Evolutionary conservation across 2,113 vertebrate genomes (phyloP).

Genomic region (Oreochromis aureus): DNA sequence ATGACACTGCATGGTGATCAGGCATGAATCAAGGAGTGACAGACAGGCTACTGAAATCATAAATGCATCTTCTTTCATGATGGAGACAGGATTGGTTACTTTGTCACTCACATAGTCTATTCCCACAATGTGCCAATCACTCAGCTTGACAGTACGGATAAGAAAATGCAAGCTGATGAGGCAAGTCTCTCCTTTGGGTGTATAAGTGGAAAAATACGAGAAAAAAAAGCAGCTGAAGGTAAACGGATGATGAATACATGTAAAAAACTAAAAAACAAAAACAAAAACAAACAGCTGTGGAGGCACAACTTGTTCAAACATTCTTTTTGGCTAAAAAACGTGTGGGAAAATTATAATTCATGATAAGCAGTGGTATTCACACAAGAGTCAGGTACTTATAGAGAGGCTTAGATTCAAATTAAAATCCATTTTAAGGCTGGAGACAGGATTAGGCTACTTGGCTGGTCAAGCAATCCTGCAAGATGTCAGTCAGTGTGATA

Average conservation of each 20-base stretch:
- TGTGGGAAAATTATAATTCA: background rate
- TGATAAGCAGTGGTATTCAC: background rate
- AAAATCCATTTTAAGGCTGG: background rate
- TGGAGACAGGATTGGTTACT: background rate
- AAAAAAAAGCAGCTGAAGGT: background rate
- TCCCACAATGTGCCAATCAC: background rate
- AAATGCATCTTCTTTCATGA: background rate
- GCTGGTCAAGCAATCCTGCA: background rate
- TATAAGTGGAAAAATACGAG: background rate
- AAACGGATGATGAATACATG: background rate
- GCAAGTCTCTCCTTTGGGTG: background rate
- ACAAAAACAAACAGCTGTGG: background rate
- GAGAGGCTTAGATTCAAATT: background rate
- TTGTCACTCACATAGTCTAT: background rate
- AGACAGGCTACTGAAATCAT: background rate
- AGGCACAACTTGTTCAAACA: background rate
- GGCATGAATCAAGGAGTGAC: background rate
- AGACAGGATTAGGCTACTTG: background rate
- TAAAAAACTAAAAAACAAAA: background rate
- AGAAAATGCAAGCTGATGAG: background rate
- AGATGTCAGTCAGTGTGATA: background rate
- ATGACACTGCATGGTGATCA: background rate
- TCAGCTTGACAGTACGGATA: background rate
- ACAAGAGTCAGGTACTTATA: background rate
- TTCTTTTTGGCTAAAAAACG: background rate